Evolutionary conservation across 1,140 invertebrate genomes (phyloP), one percentile per base, ranked within the genome.

Genomic region (Chrysopa pallens): DNA sequence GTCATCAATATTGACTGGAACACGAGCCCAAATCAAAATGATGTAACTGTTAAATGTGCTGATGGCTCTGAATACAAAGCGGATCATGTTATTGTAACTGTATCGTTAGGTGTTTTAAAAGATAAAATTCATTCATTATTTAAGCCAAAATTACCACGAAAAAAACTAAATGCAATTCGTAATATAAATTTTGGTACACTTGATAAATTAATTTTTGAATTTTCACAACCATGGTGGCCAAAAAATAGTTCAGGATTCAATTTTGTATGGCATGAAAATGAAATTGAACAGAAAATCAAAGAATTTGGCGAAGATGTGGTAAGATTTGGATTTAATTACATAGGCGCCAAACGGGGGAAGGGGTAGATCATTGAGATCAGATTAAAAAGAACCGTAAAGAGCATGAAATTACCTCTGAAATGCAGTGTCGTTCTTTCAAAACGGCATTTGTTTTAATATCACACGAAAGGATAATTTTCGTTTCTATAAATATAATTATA

Each of bases 121-220:
- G 67, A 74, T 39, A 64, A 63, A 48, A 62, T 75, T 50, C 43
- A 49, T 5, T 48, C 57, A 14, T 50, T 80, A 5, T 84, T 84
- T 53, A 61, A 57, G n/a, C 78, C 78, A 1, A 48, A 60, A 11
- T 50, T 82, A 29, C 72, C 78, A 0, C 40, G 54, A 13, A 53
- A 68, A 8, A 83, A 82, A 62, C 50, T 70, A 2, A 61, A 64
- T 29, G 61, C 71, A 0, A 79, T 82, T 13, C 60, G 75, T 54
- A 68, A 67, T 12, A 55, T 86, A 1, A 72, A 72, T 9, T 68
- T 82, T 48, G 82, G 80, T 33, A 73, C 73, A 1, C 69, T 85
- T 1, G 72, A 83, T 51, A 87, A 87, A 61, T 73, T 91, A 40
- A 85, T 79, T 49, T 51, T 84, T 13, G 69, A 78, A 53, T 84